Evolutionary conservation across 1,140 invertebrate genomes (phyloP), one percentile per base, ranked within the genome.

Genomic region (Zaprionus lachaisei): DNA sequence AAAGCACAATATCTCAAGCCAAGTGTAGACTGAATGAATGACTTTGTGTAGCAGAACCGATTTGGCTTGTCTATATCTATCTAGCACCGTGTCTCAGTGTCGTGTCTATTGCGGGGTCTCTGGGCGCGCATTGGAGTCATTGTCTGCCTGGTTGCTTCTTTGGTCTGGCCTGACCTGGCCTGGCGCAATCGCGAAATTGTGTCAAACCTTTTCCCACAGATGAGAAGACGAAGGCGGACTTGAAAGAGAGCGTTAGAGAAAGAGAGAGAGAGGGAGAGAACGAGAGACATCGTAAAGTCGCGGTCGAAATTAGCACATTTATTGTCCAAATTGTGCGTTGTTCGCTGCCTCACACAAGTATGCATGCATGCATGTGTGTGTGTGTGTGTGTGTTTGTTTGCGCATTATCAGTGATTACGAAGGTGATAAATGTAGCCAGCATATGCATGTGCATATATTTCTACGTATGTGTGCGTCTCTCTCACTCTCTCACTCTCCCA

Each of bases 361-460:
- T 61, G 26, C 17, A 14, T 72, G 62, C 60, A 31, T 64, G 14
- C 7, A 7, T 63, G 41, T 65, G 54, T 69, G 37, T 24, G 28
- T 67, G 38, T 57, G 38, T 11, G 37, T 66, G 60, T 56, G 54
- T 69, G 69, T 65, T 66, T 65, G 60, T 34, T 74, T 55, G 64
- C 63, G 76, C 76, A 71, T 75, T 80, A 80, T 63, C 68, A 74
- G 67, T 80, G 83, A 86, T 86, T 86, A 80, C 80, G 80, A 79
- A 78, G 80, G 34, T 65, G 75, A 78, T 78, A 67, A 34, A 66
- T 66, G 71, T 77, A 64, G 34, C 12, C 6, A 55, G 38, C 58
- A 64, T 57, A 78, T 41, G 34, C 26, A 57, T 41, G 24, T 44
- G 49, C 31, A 60, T 22, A 56, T 24, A 34, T 65, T 20, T 49